These are phyloP conservation scores for Poecile montanus DNA, from an alignment of 2,797 vertebrate genomes.

Conservation along the genomic window DNA sequence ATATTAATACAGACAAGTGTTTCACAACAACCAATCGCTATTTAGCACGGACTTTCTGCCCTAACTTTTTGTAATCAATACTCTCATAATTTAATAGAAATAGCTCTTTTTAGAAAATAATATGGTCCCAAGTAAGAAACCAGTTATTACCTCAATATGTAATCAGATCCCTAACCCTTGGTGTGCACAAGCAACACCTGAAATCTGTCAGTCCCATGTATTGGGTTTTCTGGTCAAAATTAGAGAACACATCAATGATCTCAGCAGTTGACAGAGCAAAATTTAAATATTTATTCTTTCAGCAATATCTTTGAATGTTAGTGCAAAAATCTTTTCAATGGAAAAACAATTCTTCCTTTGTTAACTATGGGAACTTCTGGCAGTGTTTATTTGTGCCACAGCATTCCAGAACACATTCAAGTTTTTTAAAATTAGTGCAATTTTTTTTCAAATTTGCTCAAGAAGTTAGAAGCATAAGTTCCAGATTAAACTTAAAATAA, in stretches of 20 bases:
- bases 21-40: background rate
- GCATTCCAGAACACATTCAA: background rate
- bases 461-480: background rate
- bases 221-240: constrained; percentile 21
- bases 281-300: constrained; percentile 36
- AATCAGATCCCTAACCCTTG: background rate
- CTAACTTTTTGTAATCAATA: background rate
- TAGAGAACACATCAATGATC: background rate
- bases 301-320: background rate
- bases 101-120: background rate
- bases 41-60: background rate
- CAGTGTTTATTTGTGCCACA: background rate
- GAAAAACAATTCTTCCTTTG: background rate
- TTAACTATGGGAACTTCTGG: background rate
- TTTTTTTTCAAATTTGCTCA: fast-evolving
- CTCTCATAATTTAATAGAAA: background rate
- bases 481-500: background rate
- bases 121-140: background rate
- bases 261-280: background rate
- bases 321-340: background rate
- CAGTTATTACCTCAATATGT: background rate
- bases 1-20: background rate
- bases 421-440: background rate
- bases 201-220: background rate
- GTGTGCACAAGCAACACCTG: background rate